These are phyloP conservation scores for Myoxocephalus aenaeus DNA, from an alignment of 2,797 vertebrate species.

Conservation along the genomic window DNA sequence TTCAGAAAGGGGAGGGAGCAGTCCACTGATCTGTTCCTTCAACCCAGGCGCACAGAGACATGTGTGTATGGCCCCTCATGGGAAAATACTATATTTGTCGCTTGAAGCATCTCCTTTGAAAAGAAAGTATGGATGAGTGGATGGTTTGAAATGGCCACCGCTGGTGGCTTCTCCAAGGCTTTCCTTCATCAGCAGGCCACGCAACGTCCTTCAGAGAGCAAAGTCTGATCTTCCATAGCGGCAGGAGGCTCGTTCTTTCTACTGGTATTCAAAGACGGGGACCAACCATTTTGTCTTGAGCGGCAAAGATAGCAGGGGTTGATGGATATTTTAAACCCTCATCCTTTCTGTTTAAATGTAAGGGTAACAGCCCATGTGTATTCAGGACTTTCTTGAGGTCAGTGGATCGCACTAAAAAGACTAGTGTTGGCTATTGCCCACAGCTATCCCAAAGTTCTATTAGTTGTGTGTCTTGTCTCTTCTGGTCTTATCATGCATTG, in stretches of 20 bases:
- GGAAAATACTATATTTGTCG: conserved; percentile 14
- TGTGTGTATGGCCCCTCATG: neutral
- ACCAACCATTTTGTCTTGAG: conserved; percentile 3
- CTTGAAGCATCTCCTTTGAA: conserved; percentile 29
- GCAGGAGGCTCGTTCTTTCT: neutral
- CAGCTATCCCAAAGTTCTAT: neutral
- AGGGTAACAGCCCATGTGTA: neutral
- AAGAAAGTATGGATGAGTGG: conserved; percentile 17
- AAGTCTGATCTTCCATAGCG: conserved; percentile 20
- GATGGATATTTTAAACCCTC: conserved; percentile 1
- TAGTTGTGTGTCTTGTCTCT: conserved; percentile 12
- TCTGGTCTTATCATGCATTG: conserved; percentile 14
- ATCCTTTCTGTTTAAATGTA: neutral
- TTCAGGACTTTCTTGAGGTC: neutral
- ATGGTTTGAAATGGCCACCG: conserved; percentile 34
- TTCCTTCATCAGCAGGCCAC: conserved; percentile 29
- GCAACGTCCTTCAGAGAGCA: conserved; percentile 30
- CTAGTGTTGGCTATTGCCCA: neutral
- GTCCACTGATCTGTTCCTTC: conserved; percentile 3
- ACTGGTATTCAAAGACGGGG: conserved; percentile 11
- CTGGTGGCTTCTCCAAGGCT: conserved; percentile 21
- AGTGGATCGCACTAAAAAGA: conserved; percentile 5
- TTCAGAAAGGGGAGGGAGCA: neutral
- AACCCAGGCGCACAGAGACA: neutral
- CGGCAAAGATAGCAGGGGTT: conserved; percentile 15